Evolutionary conservation across 1,140 invertebrate species (phyloP).

Genomic region (Neodiprion virginianus): DNA sequence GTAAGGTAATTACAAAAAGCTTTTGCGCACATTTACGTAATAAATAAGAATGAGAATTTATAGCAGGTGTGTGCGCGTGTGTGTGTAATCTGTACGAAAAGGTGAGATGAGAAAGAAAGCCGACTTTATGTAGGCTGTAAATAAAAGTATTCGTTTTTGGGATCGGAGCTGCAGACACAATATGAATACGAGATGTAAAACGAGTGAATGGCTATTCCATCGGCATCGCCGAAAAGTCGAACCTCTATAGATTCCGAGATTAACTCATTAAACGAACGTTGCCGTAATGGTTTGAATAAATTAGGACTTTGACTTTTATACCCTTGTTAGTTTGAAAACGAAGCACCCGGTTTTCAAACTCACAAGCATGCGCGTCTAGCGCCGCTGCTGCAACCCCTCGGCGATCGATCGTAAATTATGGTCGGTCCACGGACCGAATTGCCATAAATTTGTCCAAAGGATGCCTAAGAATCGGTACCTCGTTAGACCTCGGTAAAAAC

Average conservation of each 20-base stretch:
- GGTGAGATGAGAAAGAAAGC: background rate
- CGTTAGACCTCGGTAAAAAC: background rate
- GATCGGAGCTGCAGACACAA: background rate
- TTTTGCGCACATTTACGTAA: background rate
- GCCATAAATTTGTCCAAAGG: constrained; percentile 15
- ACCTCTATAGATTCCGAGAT: constrained; percentile 2
- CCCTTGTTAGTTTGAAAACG: constrained; percentile 17
- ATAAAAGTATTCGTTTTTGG: constrained; percentile 3
- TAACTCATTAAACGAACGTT: constrained; percentile 8
- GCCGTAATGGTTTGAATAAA: constrained; percentile 7
- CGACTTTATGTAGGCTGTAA: constrained; percentile 2
- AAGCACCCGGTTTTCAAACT: constrained; percentile 4
- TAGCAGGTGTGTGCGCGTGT: background rate
- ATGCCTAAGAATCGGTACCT: constrained; percentile 8
- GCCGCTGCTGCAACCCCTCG: background rate
- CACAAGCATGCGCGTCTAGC: background rate
- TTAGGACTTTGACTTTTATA: constrained; percentile 12
- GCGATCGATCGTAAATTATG: constrained; percentile 9
- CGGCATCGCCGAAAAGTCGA: constrained; percentile 2
- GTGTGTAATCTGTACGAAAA: background rate
- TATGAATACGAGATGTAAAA: background rate
- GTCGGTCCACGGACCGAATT: constrained; percentile 5
- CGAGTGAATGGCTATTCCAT: background rate
- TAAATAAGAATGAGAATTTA: constrained; percentile 6
- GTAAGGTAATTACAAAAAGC: constrained; percentile 6